phyloP scores from a whole-genome alignment of 2,113 vertebrate genomes.

The Gymnogyps californianus region DNA sequence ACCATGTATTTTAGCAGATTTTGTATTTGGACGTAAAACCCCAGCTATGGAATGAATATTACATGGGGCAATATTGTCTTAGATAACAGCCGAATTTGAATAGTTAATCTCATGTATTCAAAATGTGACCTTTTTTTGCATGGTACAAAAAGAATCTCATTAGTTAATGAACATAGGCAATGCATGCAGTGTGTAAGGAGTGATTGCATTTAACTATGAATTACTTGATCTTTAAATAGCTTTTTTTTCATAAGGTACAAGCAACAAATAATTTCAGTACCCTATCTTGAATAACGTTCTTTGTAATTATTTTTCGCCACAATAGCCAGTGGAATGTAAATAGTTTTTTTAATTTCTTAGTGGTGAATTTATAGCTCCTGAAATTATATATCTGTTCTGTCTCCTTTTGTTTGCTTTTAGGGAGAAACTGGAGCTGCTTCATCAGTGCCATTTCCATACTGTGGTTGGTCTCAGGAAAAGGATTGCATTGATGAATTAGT shows the following conservation, averaged over 20 bases:
- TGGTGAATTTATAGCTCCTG: neutral
- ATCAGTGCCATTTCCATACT: conserved; percentile 35
- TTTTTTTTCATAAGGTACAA: neutral
- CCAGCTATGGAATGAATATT: neutral
- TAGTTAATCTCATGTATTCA: neutral
- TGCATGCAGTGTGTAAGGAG: neutral
- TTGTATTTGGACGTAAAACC: neutral
- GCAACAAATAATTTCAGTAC: neutral
- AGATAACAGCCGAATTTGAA: neutral
- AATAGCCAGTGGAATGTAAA: neutral
- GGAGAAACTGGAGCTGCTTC: conserved; percentile 49
- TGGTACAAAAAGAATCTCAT: neutral
- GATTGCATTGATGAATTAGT: neutral
- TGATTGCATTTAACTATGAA: neutral
- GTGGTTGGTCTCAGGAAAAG: conserved; percentile 34
- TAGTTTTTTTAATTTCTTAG: neutral
- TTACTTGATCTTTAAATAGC: neutral
- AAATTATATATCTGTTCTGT: neutral
- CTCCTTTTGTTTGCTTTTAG: conserved; percentile 9
- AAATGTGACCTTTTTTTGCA: neutral
- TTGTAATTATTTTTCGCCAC: neutral
- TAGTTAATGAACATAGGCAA: neutral
- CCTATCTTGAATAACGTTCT: neutral
- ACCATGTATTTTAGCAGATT: neutral
- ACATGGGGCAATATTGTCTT: neutral